A percentile compares a stretch with the other conserved stretches of the same genome.
These are phyloP conservation scores for Bagarius yarrelli DNA, from an alignment of 2,113 vertebrate species.

Conservation along the genomic window DNA sequence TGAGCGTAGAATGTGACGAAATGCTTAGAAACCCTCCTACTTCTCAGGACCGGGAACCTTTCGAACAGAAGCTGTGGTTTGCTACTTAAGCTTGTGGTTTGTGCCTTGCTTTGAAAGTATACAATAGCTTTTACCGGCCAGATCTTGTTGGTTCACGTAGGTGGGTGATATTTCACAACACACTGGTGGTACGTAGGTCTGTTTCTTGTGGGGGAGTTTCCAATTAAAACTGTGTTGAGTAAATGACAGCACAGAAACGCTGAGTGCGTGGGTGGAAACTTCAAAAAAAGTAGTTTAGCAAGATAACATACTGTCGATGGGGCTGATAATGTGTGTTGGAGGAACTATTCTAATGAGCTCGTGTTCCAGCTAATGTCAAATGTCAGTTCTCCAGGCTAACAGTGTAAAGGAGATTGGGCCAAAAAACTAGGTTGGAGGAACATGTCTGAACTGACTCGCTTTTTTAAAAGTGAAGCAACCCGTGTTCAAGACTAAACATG, in stretches of 20 bases:
- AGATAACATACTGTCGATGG: background rate
- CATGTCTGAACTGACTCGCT: background rate
- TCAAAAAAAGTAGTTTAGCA: background rate
- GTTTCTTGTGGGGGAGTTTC: background rate
- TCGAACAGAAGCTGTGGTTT: constrained; percentile 10
- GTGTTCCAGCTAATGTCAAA: background rate
- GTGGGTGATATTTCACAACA: background rate
- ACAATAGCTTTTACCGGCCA: background rate
- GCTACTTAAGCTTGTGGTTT: background rate
- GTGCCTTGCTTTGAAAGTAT: background rate
- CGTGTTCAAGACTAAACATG: background rate
- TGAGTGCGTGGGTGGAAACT: background rate
- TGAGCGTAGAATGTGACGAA: constrained; percentile 9
- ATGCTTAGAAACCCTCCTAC: background rate
- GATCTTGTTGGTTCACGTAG: background rate
- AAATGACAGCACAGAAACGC: background rate
- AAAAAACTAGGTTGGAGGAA: background rate
- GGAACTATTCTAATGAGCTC: background rate
- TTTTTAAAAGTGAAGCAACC: no score
- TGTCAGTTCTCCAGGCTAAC: background rate
- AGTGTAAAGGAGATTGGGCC: background rate
- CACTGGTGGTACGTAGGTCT: background rate
- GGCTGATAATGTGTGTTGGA: background rate
- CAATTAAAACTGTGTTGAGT: background rate
- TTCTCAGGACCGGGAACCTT: background rate